Base-by-base conservation (phyloP, 2,888 invertebrate species). In the Protophormia terraenovae region DNA sequence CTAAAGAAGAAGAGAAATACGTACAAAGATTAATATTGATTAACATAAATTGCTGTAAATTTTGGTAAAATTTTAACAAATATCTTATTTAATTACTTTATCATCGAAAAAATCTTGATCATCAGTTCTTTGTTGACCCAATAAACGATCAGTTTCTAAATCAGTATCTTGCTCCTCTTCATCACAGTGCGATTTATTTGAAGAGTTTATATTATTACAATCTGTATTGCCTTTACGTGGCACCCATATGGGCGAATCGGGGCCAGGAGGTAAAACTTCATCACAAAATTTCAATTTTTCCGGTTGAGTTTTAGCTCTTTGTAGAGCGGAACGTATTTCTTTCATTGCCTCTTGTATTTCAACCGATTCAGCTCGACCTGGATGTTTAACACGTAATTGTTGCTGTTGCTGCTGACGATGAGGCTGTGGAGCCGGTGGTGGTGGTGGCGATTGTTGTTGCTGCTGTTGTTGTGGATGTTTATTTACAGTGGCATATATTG, bases 91-190 rank as follows among this genome's bases (percentile, higher is more conserved):
- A n/a, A 22, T 29, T 71, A 92, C 92, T 89, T 97, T 91, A 67
- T 92, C 97, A 89, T 97, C 97, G 90, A 96, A 97, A 93, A 97
- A 97, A 71, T 97, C 97, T 91, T 97, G 97, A 91, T 97, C 97
- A 89, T 97, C 97, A n/a, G 97, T 96, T 88, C 97, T 94, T 92
- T 98, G 98, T 91, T 98, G 98, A 1, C 98, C 98, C 71, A 99
- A 94, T 84, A 99, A 94, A 89, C 98, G 94, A 93, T 99, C 99
- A n/a, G 99, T 99, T 93, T 99, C 99, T 88, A 98, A 95, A 66
- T 99, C 99, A 0, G 99, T 99, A 91, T 99, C 99, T n/a, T 98
- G 97, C 93, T 98, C 98, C 91, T 96, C 97, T 94, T 93, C 91
- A 87, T 96, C 96, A 67, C 88, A 87, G 64, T 86, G 87, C 89